phyloP scores from a whole-genome alignment of 2,888 invertebrate genomes.

The Gortyna flavago region DNA sequence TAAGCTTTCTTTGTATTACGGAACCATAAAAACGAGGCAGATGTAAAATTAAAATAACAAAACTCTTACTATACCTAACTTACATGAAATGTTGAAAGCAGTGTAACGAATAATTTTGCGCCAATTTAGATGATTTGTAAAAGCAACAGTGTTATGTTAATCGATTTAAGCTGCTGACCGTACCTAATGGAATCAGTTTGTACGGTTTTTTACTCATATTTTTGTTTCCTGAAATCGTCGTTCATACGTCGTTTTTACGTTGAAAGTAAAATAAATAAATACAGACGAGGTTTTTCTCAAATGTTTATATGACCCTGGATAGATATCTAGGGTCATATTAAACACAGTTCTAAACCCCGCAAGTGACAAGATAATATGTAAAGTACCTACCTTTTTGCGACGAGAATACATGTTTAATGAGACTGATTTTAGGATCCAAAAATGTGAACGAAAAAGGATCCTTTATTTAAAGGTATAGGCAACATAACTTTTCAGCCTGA shows the following conservation, averaged over 20 bases:
- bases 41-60: not conserved
- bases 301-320: not conserved
- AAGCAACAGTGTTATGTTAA: not conserved
- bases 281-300: not conserved
- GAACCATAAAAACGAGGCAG: not conserved
- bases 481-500: not conserved
- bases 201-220: not conserved
- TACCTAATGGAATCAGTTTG: not conserved
- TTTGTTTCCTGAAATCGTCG: not conserved
- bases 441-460: not conserved
- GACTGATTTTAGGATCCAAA: not conserved
- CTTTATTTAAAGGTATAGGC: not conserved
- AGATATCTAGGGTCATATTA: not conserved
- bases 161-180: conserved; percentile 12
- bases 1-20: not conserved
- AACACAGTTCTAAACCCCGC: no score
- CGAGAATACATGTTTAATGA: conserved; percentile 12
- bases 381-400: not conserved
- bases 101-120: conserved; percentile 8
- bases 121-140: conserved; percentile 16
- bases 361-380: not conserved
- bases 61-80: not conserved
- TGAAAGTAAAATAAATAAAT: not conserved
- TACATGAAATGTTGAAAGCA: not conserved
- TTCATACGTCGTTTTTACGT: not conserved